phyloP scores from a whole-genome alignment of 2,797 vertebrate species.

The Pipistrellus pygmaeus region DNA sequence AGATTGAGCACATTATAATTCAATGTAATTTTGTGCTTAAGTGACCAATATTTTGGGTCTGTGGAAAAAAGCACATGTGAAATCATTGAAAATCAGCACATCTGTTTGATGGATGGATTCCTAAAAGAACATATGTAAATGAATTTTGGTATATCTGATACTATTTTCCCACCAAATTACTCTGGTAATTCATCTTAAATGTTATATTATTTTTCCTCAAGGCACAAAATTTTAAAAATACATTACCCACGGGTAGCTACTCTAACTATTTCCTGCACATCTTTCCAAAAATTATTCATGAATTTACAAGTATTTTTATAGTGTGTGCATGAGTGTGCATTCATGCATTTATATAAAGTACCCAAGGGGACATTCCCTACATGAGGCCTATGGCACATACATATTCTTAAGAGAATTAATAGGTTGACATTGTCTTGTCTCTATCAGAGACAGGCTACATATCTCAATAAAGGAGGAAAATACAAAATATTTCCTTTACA shows the following conservation, averaged over 20 bases:
- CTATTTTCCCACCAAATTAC: slow-evolving; percentile 23
- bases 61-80: background rate
- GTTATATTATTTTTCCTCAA: slow-evolving; percentile 37
- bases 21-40: background rate
- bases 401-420: background rate
- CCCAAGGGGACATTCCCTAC: background rate
- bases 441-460: background rate
- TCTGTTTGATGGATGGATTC: slow-evolving; percentile 17
- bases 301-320: background rate
- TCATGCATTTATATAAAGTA: background rate
- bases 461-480: background rate
- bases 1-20: background rate
- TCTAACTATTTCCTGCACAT: background rate
- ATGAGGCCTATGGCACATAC: background rate
- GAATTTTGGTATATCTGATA: background rate
- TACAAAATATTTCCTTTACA: slow-evolving; percentile 1
- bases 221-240: slow-evolving; percentile 21
- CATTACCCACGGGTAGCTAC: background rate
- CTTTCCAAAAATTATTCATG: slow-evolving; percentile 33
- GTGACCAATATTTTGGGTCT: background rate
- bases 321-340: background rate
- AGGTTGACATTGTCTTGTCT: background rate
- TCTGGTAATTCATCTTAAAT: slow-evolving; percentile 35
- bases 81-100: background rate
- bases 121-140: background rate